A percentile compares a stretch with the other conserved stretches of the same genome.
Conservation (phyloP, 2,797 vertebrate species). For the Clarias fuscus region DNA sequence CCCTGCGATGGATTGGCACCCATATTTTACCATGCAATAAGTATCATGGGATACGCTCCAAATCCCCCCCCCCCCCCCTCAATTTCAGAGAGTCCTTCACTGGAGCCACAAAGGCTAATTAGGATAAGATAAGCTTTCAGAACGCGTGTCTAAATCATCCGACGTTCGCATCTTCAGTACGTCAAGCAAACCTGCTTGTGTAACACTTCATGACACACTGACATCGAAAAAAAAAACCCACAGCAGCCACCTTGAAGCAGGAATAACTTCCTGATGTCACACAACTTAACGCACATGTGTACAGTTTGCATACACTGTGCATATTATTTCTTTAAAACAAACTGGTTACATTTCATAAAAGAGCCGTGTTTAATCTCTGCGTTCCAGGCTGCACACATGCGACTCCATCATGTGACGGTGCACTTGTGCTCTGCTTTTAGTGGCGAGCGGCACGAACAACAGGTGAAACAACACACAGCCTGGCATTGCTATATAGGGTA, state of each 20-base stretch:
- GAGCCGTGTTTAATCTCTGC: slow-evolving; percentile 61
- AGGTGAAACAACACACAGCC: slow-evolving; percentile 81
- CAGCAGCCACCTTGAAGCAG: background rate
- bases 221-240: background rate
- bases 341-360: background rate
- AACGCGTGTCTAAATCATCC: background rate
- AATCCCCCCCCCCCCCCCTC: no score
- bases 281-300: no score
- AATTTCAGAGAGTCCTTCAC: background rate
- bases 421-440: slow-evolving; percentile 77
- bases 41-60: no score
- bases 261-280: background rate
- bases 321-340: background rate
- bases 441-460: slow-evolving; percentile 64
- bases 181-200: background rate
- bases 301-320: background rate
- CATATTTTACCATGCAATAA: no score
- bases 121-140: background rate
- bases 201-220: background rate
- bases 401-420: slow-evolving; percentile 71
- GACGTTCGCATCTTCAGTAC: background rate
- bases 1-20: no score
- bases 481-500: slow-evolving; percentile 83
- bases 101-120: background rate
- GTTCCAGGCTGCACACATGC: slow-evolving; percentile 66